These are phyloP conservation scores for Papilio polytes DNA, from an alignment of 1,140 invertebrate genomes.

Conservation along the genomic window DNA sequence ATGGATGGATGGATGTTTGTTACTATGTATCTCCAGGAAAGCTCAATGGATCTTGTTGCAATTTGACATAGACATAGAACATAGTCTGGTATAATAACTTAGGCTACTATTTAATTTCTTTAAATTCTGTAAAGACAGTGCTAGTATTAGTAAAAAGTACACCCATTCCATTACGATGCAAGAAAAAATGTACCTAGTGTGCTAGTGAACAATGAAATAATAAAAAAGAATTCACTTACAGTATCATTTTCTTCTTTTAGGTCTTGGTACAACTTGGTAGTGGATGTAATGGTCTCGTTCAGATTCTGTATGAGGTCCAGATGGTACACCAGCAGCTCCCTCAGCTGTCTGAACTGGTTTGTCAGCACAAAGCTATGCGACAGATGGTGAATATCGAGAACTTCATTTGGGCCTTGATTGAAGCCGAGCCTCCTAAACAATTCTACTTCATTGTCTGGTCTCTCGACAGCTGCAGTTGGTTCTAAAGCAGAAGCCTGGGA, in stretches of 20 bases:
- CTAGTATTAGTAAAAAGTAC: no score
- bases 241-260: slow-evolving; percentile 75
- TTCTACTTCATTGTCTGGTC: background rate
- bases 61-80: no score
- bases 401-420: background rate
- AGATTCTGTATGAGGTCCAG: slow-evolving; percentile 75
- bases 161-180: background rate
- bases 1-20: no score
- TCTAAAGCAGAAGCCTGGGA: background rate
- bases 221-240: slow-evolving; percentile 57
- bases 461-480: background rate
- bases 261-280: slow-evolving; percentile 66
- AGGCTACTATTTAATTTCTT: no score
- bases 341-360: slow-evolving; percentile 68
- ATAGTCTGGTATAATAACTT: no score
- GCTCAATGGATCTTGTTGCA: no score
- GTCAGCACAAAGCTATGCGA: background rate
- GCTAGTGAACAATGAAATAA: background rate
- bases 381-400: background rate
- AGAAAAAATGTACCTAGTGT: background rate
- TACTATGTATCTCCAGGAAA: no score
- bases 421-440: background rate
- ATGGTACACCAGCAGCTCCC: slow-evolving; percentile 69
- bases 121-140: no score
- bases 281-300: slow-evolving; percentile 69